These are phyloP conservation scores for Microcebus jonahi DNA, from an alignment of 2,113 vertebrate species.

Conservation along the genomic window DNA sequence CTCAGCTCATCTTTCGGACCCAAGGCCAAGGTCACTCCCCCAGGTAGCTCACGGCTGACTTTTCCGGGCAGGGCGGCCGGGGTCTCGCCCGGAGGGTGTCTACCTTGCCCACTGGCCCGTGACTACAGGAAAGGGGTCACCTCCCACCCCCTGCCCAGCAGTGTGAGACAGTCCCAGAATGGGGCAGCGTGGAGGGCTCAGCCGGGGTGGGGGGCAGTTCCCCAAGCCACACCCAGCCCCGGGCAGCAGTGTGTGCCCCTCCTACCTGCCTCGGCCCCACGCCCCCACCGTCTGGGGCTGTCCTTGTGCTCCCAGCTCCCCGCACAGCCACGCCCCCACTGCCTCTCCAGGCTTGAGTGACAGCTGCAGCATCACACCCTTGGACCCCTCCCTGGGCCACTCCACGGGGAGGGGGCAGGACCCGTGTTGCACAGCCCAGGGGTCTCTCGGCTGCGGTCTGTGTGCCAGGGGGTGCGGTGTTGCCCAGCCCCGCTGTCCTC, in stretches of 20 bases:
- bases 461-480: rapidly evolving
- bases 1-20: background rate
- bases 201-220: background rate
- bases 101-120: background rate
- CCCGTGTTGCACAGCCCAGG: rapidly evolving
- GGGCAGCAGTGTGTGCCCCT: rapidly evolving
- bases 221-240: background rate
- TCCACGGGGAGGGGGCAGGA: background rate
- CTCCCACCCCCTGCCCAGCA: rapidly evolving
- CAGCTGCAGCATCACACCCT: rapidly evolving
- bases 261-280: background rate
- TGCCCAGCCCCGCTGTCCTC: background rate
- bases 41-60: background rate
- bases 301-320: background rate
- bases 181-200: rapidly evolving
- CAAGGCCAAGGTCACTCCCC: background rate
- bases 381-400: background rate
- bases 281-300: background rate
- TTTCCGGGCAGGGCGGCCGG: background rate
- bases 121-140: background rate
- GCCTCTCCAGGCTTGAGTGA: background rate
- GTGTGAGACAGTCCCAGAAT: background rate
- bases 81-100: background rate
- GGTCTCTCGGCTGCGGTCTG: background rate
- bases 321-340: background rate